phyloP scores from a whole-genome alignment of 2,888 invertebrate species.

The Callosobruchus maculatus region DNA sequence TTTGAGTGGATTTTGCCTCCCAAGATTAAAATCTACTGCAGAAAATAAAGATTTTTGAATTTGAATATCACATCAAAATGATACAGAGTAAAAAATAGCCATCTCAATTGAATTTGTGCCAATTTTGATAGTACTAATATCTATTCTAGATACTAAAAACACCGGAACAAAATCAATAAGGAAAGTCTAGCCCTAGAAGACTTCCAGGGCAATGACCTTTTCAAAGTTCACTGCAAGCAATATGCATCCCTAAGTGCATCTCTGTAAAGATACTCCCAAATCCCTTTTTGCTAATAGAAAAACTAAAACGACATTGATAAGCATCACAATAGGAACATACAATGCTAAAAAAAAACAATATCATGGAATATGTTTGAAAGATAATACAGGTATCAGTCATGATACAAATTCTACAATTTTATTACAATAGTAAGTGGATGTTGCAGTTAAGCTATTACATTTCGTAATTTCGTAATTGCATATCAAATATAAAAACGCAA shows the following conservation, averaged over 20 bases:
- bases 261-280: neutral
- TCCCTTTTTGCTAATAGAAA: neutral
- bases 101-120: neutral
- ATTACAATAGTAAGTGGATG: neutral
- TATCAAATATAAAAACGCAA: neutral
- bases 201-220: constrained; percentile 23
- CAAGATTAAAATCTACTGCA: too few species aligned
- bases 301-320: neutral
- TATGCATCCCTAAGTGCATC: neutral
- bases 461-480: neutral
- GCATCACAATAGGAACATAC: neutral
- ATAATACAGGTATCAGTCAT: neutral
- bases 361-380: neutral
- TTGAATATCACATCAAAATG: too few species aligned
- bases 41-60: too few species aligned
- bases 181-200: constrained; percentile 22
- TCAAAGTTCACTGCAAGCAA: constrained; percentile 2
- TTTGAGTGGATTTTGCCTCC: too few species aligned
- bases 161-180: constrained; percentile 25
- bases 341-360: neutral
- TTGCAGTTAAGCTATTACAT: neutral
- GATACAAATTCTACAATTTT: neutral
- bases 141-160: neutral
- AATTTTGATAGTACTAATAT: neutral
- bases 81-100: too few species aligned